Conservation (phyloP, 2,113 vertebrate genomes). For the Dromaius novaehollandiae region DNA sequence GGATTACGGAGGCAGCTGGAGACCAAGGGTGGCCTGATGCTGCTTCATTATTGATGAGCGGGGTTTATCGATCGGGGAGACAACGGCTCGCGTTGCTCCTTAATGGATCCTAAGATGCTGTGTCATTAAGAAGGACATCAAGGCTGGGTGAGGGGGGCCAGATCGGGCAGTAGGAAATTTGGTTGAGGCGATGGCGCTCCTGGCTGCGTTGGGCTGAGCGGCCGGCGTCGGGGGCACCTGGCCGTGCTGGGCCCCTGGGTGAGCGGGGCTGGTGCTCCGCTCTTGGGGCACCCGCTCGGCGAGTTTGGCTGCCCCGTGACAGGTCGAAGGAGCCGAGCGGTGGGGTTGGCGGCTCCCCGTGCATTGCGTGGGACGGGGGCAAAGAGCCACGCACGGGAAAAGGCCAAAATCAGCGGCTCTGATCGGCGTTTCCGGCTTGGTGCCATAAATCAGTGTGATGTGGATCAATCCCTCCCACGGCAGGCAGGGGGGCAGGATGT, state of each 20-base stretch:
- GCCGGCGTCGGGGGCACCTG: rapidly evolving
- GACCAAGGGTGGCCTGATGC: constrained; percentile 55
- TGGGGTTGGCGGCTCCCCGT: background rate
- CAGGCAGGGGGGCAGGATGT: background rate
- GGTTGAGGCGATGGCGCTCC: background rate
- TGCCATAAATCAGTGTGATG: background rate
- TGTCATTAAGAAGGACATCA: constrained; percentile 61
- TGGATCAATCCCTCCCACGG: background rate
- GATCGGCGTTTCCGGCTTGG: rapidly evolving
- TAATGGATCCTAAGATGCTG: constrained; percentile 69
- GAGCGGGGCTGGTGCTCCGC: too few relatives aligned
- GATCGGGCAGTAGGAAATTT: background rate
- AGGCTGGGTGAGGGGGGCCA: background rate
- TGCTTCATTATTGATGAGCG: constrained; percentile 63
- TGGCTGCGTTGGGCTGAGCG: background rate
- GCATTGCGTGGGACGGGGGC: too few relatives aligned
- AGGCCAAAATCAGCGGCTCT: background rate
- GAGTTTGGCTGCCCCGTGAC: too few relatives aligned
- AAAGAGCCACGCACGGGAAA: background rate
- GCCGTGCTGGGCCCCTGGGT: background rate
- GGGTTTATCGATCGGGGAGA: constrained; percentile 52
- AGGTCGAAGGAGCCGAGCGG: too few relatives aligned
- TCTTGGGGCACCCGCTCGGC: too few relatives aligned
- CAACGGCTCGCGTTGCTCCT: constrained; percentile 5
- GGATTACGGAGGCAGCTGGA: constrained; percentile 25